Conservation (phyloP, 2,797 vertebrate genomes). For the Knipowitschia caucasica region DNA sequence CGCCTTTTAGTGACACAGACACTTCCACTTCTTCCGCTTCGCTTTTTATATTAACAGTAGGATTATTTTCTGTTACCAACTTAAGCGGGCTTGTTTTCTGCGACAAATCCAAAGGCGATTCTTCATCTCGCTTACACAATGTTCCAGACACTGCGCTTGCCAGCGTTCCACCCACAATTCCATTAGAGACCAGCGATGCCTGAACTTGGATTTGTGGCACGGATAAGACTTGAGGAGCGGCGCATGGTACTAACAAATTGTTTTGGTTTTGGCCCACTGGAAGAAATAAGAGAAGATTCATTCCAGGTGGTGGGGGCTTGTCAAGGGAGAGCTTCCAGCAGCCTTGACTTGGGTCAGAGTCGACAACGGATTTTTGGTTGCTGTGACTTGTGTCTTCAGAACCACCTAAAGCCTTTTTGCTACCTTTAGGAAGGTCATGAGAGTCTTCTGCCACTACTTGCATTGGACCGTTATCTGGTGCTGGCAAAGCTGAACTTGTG, state of each 20-base stretch:
- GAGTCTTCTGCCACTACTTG: not conserved
- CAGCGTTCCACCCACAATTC: not conserved
- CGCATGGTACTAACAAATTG: slow-evolving; percentile 18
- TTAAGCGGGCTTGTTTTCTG: slow-evolving; percentile 22
- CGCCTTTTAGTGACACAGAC: slow-evolving; percentile 5
- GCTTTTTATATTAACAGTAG: slow-evolving; percentile 31
- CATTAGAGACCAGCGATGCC: not conserved
- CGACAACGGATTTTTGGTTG: too few species aligned
- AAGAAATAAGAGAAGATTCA: slow-evolving; percentile 66
- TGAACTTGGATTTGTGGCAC: slow-evolving; percentile 16
- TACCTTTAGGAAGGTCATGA: slow-evolving; percentile 17
- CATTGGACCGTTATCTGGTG: too few species aligned
- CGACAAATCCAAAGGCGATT: slow-evolving; percentile 62
- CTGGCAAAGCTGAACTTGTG: not conserved
- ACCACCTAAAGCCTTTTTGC: too few species aligned
- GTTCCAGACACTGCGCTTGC: slow-evolving; percentile 2
- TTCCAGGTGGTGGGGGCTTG: slow-evolving; percentile 52
- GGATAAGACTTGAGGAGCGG: slow-evolving; percentile 4
- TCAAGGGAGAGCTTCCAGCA: slow-evolving; percentile 66
- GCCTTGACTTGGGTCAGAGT: too few species aligned
- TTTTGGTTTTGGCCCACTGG: slow-evolving; percentile 41
- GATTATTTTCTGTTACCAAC: not conserved
- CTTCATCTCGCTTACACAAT: slow-evolving; percentile 7
- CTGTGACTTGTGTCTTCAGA: too few species aligned
- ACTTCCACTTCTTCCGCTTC: slow-evolving; percentile 35